Conservation (phyloP, 2,113 vertebrate species). For the Plectropomus leopardus region DNA sequence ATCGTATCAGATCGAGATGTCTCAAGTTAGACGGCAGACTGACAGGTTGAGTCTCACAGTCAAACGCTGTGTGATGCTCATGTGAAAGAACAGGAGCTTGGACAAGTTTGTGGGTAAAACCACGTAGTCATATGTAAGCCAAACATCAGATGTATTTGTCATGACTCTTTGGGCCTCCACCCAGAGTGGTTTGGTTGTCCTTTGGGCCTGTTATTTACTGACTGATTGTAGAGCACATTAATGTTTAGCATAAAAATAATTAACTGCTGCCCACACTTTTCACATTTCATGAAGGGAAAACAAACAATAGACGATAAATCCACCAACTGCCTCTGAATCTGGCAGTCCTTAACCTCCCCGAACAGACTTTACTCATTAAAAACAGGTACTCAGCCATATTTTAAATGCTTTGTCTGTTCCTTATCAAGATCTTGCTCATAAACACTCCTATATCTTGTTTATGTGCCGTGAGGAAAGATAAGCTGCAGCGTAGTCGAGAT, state of each 20-base stretch:
- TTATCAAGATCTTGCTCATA: conserved; percentile 33
- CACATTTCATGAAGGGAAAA: neutral
- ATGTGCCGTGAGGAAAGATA: conserved; percentile 34
- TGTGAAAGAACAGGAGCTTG: conserved; percentile 8
- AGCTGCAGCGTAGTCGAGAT: conserved; percentile 15
- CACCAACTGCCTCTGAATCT: conserved; percentile 4
- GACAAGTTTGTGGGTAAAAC: no score
- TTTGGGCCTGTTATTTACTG: neutral
- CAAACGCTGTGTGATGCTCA: conserved; percentile 9
- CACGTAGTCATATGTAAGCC: no score
- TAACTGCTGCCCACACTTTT: neutral
- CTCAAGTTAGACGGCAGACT: neutral
- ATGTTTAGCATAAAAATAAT: neutral
- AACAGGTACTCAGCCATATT: conserved; percentile 23
- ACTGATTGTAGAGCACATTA: neutral
- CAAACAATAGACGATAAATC: neutral
- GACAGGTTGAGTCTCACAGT: conserved; percentile 20
- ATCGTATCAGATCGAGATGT: conserved; percentile 19
- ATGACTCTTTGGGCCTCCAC: neutral
- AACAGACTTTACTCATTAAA: conserved; percentile 40
- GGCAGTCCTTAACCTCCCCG: neutral
- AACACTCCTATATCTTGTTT: conserved; percentile 26
- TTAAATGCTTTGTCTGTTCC: conserved; percentile 29
- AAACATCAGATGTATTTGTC: no score
- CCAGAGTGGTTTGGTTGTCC: neutral